These are phyloP conservation scores for Andrena dorsata DNA, from an alignment of 2,888 invertebrate species.

Conservation along the genomic window DNA sequence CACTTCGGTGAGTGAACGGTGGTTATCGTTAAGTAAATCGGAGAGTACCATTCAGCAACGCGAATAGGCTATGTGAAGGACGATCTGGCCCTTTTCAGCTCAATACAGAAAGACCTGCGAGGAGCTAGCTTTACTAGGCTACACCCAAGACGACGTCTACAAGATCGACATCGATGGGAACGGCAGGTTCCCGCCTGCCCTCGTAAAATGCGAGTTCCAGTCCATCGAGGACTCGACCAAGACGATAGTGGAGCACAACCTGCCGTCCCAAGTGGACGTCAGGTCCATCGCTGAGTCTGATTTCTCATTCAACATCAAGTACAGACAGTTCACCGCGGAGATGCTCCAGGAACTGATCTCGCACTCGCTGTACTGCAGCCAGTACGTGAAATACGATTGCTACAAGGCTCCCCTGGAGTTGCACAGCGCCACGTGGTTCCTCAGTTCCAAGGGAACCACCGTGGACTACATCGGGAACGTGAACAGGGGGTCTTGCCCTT, in stretches of 20 bases:
- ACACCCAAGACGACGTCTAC: constrained; percentile 95
- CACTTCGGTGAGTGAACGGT: constrained; percentile 89
- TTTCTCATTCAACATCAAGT: constrained; percentile 94
- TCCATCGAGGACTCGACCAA: constrained; percentile 94
- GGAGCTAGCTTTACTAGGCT: constrained; percentile 94
- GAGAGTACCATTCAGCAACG: neutral
- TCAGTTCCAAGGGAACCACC: constrained; percentile 91
- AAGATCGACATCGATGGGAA: constrained; percentile 97
- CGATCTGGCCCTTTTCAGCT: constrained; percentile 86
- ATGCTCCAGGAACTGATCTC: constrained; percentile 96
- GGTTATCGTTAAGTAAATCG: neutral
- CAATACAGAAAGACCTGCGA: constrained; percentile 96
- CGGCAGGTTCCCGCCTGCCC: constrained; percentile 95
- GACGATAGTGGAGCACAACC: constrained; percentile 95
- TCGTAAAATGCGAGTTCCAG: constrained; percentile 96
- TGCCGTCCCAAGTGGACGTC: constrained; percentile 96
- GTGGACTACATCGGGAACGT: constrained; percentile 94
- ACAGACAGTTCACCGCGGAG: constrained; percentile 95
- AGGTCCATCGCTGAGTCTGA: constrained; percentile 92
- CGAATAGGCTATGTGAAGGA: neutral
- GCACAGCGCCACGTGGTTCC: constrained; percentile 95
- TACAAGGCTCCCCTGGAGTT: constrained; percentile 94
- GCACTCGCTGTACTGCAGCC: constrained; percentile 95
- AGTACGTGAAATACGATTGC: constrained; percentile 96
- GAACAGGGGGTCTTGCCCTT: constrained; percentile 87